phyloP scores from a whole-genome alignment of 2,113 vertebrate species.

The Platycercus adscitus region DNA sequence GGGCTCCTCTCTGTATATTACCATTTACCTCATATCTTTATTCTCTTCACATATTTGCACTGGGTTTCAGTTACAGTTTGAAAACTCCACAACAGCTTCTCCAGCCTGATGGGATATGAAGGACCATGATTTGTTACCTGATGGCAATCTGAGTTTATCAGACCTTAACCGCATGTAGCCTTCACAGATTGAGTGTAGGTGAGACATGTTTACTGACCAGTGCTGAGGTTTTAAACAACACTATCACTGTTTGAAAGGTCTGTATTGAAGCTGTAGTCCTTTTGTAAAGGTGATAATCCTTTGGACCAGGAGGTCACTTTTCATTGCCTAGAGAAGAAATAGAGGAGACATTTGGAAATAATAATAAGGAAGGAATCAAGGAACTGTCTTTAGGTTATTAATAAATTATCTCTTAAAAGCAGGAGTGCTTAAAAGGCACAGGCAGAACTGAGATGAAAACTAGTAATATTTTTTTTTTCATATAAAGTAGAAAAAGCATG shows the following conservation, averaged over 20 bases:
- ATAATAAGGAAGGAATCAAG: not conserved
- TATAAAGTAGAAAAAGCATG: not conserved
- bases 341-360: not conserved
- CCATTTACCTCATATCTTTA: not conserved
- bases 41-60: rapidly evolving
- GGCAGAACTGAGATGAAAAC: not conserved
- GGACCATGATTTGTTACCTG: not conserved
- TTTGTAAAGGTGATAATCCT: not conserved
- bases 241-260: not conserved
- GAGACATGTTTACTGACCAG: rapidly evolving
- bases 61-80: not conserved
- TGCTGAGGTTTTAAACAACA: not conserved
- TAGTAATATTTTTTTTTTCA: not conserved
- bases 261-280: not conserved
- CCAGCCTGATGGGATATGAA: not conserved
- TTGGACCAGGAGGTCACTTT: not conserved
- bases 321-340: not conserved
- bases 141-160: not conserved
- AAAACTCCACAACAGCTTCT: not conserved
- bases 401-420: not conserved
- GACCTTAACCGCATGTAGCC: not conserved
- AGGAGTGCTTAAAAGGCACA: not conserved
- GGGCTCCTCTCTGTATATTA: not conserved
- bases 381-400: not conserved
- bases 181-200: not conserved